These are phyloP conservation scores for Passer montanus DNA, from an alignment of 2,113 vertebrate genomes.

Conservation along the genomic window DNA sequence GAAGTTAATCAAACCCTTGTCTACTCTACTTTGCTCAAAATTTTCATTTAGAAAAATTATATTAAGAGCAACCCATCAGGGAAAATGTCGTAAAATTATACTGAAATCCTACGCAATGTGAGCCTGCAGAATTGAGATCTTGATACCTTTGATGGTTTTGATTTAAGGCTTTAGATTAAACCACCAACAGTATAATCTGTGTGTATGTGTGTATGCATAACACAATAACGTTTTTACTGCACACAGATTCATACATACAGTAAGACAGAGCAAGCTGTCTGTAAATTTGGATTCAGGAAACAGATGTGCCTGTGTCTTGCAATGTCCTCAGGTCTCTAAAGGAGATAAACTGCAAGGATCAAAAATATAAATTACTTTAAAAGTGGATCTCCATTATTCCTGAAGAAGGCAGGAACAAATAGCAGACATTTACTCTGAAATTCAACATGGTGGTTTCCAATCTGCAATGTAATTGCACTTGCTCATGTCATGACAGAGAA, in stretches of 20 bases:
- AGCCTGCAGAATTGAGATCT: not conserved
- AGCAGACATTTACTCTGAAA: not conserved
- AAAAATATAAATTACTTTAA: not conserved
- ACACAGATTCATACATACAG: not conserved
- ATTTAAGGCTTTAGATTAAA: not conserved
- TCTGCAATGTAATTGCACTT: not conserved
- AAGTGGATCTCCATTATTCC: not conserved
- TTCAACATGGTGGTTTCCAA: not conserved
- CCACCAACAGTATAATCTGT: not conserved
- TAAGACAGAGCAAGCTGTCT: not conserved
- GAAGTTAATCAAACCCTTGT: not conserved
- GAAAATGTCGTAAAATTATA: not conserved
- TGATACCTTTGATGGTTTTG: not conserved
- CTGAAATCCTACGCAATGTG: not conserved
- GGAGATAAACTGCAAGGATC: not conserved
- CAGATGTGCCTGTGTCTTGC: not conserved
- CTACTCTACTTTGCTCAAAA: not conserved
- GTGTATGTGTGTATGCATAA: not conserved
- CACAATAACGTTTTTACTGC: not conserved
- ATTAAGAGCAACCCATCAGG: not conserved
- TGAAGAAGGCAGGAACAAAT: not conserved
- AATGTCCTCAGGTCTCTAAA: not conserved
- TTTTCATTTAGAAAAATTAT: not conserved
- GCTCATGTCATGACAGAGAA: not conserved
- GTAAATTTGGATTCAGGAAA: not conserved